Evolutionary conservation across 1,140 invertebrate species (phyloP).

Genomic region (Scaptomyza pallida): DNA sequence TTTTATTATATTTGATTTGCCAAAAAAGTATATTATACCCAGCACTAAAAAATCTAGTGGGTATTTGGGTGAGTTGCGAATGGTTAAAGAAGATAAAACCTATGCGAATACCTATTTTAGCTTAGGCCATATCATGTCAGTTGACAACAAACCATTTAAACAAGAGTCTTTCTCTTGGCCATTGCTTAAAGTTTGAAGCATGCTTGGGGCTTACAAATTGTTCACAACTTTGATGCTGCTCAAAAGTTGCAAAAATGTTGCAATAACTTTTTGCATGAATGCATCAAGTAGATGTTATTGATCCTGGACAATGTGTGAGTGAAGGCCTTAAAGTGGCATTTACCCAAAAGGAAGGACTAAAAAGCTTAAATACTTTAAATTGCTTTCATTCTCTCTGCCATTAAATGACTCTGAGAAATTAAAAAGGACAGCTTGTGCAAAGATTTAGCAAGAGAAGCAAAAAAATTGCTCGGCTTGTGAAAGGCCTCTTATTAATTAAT

Average conservation of each 20-base stretch:
- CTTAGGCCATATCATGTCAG: no score
- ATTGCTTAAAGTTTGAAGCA: conserved; percentile 36
- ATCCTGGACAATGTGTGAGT: conserved; percentile 16
- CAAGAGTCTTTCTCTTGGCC: conserved; percentile 13
- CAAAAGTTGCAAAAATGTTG: conserved; percentile 44
- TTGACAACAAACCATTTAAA: no score
- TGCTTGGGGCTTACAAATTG: conserved; percentile 45
- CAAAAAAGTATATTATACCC: background rate
- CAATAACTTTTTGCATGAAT: background rate
- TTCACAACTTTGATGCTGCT: conserved; percentile 58
- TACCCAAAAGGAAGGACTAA: background rate
- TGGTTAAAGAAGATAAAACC: no score
- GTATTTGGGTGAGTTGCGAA: no score
- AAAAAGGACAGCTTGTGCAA: background rate
- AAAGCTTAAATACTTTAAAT: background rate
- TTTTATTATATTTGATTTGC: conserved; percentile 59
- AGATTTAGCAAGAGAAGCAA: conserved; percentile 1
- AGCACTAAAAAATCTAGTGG: background rate
- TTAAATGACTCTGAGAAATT: background rate
- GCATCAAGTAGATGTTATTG: background rate
- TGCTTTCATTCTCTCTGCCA: background rate
- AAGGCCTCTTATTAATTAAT: conserved; percentile 68
- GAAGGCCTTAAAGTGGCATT: no score
- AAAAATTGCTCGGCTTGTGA: conserved; percentile 41
- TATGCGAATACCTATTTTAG: no score